Percentiles rank a stretch among this genome's conserved stretches.
phyloP scores from a whole-genome alignment of 2,113 vertebrate genomes.

The Glaucidium brasilianum region DNA sequence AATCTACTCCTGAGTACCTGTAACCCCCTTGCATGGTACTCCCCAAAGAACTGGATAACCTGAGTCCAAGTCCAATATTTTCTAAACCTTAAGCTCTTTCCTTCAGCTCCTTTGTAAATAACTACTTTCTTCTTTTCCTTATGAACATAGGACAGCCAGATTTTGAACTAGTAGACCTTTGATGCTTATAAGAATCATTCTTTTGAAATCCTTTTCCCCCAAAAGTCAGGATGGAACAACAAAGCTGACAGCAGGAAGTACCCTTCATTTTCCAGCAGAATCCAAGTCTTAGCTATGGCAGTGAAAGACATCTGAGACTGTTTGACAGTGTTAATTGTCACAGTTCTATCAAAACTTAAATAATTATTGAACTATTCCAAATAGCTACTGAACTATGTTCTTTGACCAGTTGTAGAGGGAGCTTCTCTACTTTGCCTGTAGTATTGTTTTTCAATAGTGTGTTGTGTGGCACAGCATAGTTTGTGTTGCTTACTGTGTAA shows the following conservation, averaged over 20 bases:
- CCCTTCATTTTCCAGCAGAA: not conserved
- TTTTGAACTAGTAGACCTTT: not conserved
- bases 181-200: not conserved
- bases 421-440: not conserved
- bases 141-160: not conserved
- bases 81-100: not conserved
- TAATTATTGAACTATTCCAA: not conserved
- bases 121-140: not conserved
- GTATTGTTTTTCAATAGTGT: too few relatives aligned
- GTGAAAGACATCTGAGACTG: not conserved
- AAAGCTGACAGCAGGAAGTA: not conserved
- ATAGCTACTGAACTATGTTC: not conserved
- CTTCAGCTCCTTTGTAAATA: not conserved
- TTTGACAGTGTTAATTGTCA: not conserved
- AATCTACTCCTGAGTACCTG: not conserved
- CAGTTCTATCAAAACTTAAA: not conserved
- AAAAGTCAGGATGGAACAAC: not conserved
- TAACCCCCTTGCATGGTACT: not conserved
- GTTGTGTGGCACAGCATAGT: not conserved
- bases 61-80: not conserved
- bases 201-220: not conserved
- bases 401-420: not conserved
- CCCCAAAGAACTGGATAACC: not conserved
- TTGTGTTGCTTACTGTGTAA: not conserved
- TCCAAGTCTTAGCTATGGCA: not conserved